Conservation (phyloP, 2,113 vertebrate species). For the Sylvicapra grimmia region DNA sequence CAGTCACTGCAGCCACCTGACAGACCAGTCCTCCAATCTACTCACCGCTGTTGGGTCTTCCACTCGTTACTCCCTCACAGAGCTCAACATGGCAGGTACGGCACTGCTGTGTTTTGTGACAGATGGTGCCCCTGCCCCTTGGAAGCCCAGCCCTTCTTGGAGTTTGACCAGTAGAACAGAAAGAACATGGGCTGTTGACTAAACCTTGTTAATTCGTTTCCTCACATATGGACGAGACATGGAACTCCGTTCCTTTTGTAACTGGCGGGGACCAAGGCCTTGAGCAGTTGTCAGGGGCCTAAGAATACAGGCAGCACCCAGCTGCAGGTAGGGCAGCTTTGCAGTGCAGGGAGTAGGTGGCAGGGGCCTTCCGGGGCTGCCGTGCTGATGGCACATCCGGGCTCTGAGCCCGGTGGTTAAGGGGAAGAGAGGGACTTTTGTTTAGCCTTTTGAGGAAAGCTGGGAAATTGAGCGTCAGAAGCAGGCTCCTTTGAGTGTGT, state of each 20-base stretch:
- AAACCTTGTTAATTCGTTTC: neutral
- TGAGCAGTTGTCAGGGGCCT: neutral
- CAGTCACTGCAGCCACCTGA: slow-evolving; percentile 94
- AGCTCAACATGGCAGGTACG: slow-evolving; percentile 95
- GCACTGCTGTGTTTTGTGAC: rapidly evolving
- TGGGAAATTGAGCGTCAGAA: neutral
- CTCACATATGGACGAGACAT: neutral
- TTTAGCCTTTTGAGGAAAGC: neutral
- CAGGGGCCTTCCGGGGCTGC: neutral
- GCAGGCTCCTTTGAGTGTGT: neutral
- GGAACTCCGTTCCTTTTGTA: neutral
- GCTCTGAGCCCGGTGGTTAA: neutral
- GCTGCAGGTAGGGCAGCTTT: neutral
- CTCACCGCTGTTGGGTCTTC: slow-evolving; percentile 97
- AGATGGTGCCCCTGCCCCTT: neutral
- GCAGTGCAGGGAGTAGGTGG: neutral
- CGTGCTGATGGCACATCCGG: neutral
- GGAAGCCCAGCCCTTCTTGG: neutral
- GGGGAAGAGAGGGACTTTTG: neutral
- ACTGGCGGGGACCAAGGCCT: neutral
- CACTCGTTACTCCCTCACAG: slow-evolving; percentile 93
- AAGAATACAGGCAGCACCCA: neutral
- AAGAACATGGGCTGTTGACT: neutral
- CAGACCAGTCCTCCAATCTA: slow-evolving; percentile 94
- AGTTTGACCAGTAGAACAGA: neutral